Evolutionary conservation across 2,888 invertebrate genomes (phyloP).

Genomic region (Bombylius major): DNA sequence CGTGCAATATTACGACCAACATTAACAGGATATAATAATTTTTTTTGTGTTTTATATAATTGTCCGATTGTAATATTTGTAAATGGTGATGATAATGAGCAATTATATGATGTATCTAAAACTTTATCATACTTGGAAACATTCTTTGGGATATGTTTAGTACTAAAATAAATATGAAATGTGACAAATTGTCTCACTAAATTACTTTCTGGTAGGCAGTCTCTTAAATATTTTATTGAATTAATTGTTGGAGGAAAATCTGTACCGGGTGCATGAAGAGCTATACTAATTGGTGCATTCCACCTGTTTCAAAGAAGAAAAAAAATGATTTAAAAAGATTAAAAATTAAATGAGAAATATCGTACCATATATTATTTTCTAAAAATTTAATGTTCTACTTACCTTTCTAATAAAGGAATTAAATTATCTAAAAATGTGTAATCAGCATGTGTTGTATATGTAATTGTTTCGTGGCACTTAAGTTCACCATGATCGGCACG

Average conservation of each 20-base stretch:
- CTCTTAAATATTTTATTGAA: constrained; percentile 67
- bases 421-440: constrained; percentile 85
- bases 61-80: constrained; percentile 48
- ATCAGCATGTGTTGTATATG: constrained; percentile 87
- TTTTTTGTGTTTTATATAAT: constrained; percentile 68
- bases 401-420: constrained; percentile 65
- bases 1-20: constrained; percentile 82
- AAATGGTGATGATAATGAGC: constrained; percentile 58
- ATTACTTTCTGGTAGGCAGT: constrained; percentile 53
- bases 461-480: constrained; percentile 71
- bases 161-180: constrained; percentile 81
- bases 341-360: background rate
- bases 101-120: constrained; percentile 53
- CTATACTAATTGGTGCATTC: constrained; percentile 78
- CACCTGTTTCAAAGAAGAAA: constrained; percentile 54
- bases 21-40: constrained; percentile 78
- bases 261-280: constrained; percentile 74
- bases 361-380: background rate
- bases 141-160: constrained; percentile 68
- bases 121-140: constrained; percentile 54
- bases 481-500: constrained; percentile 54
- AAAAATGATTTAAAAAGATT: background rate
- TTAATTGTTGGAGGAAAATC: constrained; percentile 68
- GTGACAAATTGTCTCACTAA: constrained; percentile 68
- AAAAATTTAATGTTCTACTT: constrained; percentile 11